phyloP scores from a whole-genome alignment of 2,797 vertebrate genomes.

The Toxotes lorentzi region DNA sequence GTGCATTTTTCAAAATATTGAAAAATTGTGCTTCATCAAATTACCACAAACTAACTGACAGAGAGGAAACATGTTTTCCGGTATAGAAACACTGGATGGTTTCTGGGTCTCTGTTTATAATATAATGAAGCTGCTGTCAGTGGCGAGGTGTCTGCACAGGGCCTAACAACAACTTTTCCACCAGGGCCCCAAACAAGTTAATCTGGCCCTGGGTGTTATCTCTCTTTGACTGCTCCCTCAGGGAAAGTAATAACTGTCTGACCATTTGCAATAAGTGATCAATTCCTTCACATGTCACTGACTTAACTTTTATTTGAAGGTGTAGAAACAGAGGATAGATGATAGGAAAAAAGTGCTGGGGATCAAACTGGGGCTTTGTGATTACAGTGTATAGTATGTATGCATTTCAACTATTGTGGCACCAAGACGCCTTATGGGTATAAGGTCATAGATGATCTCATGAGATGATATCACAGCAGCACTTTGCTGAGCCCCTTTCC shows the following conservation, averaged over 20 bases:
- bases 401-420: conserved; percentile 8
- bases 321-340: background rate
- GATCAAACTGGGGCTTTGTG: background rate
- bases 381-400: background rate
- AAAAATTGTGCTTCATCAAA: background rate
- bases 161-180: background rate
- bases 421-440: no score
- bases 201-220: background rate
- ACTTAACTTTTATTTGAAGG: background rate
- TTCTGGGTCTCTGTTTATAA: background rate
- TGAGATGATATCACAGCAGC: conserved; percentile 54
- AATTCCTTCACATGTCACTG: background rate
- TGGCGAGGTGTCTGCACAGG: background rate
- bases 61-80: background rate
- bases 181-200: background rate
- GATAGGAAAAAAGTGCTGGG: background rate
- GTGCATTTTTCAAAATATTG: no score
- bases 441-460: conserved; percentile 46
- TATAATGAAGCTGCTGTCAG: background rate
- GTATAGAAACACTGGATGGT: no score
- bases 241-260: no score
- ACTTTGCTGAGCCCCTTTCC: conserved; percentile 22
- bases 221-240: background rate
- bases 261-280: background rate
- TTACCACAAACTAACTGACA: background rate